Conservation (phyloP, 1,140 invertebrate species). For the Stegodyphus dumicola region DNA sequence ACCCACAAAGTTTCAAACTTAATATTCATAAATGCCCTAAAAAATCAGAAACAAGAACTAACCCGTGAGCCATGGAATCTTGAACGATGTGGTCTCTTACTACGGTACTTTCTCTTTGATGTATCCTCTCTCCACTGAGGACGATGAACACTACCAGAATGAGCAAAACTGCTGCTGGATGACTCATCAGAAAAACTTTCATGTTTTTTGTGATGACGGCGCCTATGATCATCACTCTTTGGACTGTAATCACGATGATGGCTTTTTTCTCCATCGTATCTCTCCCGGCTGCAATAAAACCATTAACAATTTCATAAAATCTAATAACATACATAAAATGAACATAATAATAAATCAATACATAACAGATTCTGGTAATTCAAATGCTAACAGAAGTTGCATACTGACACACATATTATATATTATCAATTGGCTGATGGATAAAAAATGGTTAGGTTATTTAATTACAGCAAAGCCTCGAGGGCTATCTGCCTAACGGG, state of each 20-base stretch:
- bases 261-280: constrained; percentile 14
- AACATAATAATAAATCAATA: too few relatives aligned
- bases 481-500: too few relatives aligned
- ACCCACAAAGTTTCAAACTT: not conserved
- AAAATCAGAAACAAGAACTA: constrained; percentile 20
- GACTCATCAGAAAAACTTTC: constrained; percentile 26
- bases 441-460: too few relatives aligned
- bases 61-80: constrained; percentile 44
- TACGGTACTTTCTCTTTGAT: constrained; percentile 46
- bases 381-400: too few relatives aligned
- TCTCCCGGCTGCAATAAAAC: constrained; percentile 14
- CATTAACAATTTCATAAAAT: not conserved
- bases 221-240: not conserved
- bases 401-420: too few relatives aligned
- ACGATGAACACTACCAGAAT: constrained; percentile 44
- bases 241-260: constrained; percentile 21
- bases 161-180: constrained; percentile 10
- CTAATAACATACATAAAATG: too few relatives aligned
- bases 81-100: constrained; percentile 49
- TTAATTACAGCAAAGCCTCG: too few relatives aligned
- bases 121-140: constrained; percentile 55
- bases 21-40: not conserved
- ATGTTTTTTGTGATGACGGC: constrained; percentile 9
- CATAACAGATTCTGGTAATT: too few relatives aligned
- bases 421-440: too few relatives aligned